Evolutionary conservation across 2,888 invertebrate genomes (phyloP).

Genomic region (Dolichomitus sp.): DNA sequence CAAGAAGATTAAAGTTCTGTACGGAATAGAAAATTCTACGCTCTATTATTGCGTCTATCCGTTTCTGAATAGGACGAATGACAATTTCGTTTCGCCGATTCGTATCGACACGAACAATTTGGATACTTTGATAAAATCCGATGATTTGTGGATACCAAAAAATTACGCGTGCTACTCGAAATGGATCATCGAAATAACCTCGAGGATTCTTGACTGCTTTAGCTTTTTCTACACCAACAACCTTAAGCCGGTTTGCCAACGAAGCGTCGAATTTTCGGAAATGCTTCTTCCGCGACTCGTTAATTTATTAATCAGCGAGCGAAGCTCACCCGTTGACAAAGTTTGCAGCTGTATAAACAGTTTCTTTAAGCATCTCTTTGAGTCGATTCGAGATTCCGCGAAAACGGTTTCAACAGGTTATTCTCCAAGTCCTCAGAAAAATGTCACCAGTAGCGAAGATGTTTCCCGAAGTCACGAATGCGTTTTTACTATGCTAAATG

Average conservation of each 20-base stretch:
- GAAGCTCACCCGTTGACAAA: slow-evolving; percentile 70
- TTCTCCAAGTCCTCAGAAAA: not conserved
- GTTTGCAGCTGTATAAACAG: slow-evolving; percentile 87
- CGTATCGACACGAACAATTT: slow-evolving; percentile 79
- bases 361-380: slow-evolving; percentile 87
- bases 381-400: slow-evolving; percentile 84
- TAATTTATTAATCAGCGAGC: slow-evolving; percentile 87
- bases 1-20: not conserved
- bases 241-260: slow-evolving; percentile 89
- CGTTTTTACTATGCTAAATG: slow-evolving; percentile 90
- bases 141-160: slow-evolving; percentile 84
- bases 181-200: slow-evolving; percentile 89
- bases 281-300: slow-evolving; percentile 90
- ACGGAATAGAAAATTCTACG: slow-evolving; percentile 36
- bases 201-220: slow-evolving; percentile 87
- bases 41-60: slow-evolving; percentile 77
- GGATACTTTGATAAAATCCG: slow-evolving; percentile 41
- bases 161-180: slow-evolving; percentile 84
- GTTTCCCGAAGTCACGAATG: slow-evolving; percentile 87
- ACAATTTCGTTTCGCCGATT: slow-evolving; percentile 68
- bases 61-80: slow-evolving; percentile 65
- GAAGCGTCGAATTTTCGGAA: slow-evolving; percentile 90
- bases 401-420: not conserved
- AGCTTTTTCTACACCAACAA: slow-evolving; percentile 86
- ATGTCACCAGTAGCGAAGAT: not conserved